Base-by-base conservation (phyloP, 1,140 invertebrate species). In the Pygmarrhopalites habei region DNA sequence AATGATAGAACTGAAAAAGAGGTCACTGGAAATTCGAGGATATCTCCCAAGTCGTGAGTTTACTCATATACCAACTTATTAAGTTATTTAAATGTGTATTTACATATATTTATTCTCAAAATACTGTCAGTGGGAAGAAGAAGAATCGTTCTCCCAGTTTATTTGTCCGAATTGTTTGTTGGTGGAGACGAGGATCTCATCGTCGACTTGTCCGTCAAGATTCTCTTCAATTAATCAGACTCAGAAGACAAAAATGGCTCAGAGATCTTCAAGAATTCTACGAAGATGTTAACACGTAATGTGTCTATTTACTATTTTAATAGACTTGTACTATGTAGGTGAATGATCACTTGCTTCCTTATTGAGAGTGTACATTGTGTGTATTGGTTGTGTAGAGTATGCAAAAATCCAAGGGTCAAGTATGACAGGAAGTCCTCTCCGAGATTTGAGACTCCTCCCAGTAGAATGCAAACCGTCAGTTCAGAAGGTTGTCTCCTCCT, bases 231-330 rank as follows among this genome's bases (percentile, higher is more conserved):
- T 26, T 52, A 5, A 19, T 52, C 23, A 3, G 49, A 15, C 3
- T 52, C 19, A 26, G 28, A 29, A 21, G 49, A 14, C 19, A 23
- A 29, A 25, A 52, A 28, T 52, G 49, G 49, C 15, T 52, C 7
- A 3, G 25, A 5, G 49, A 52, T 10, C 25, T 52, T 28, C 49
- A 52, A 28, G 49, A 52, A 52, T 52, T 52, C 28, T 52, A 52
- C 25, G 49, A 52, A 52, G 49, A 52, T 28, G 10, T 29, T 25
- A 4, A 29, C 10, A 26, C 49, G 49, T 52, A 29, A 52, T 10
- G 12, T 12, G 23, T 12, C 12, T 12, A 12, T n/a, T 12, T 41
- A 41, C n/a, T 41, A n/a, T n/a, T 41, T 41, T 41, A n/a, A 12
- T 41, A n/a, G 39, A 12, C 39, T 41, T 41, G n/a, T n/a, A n/a